phyloP scores from a whole-genome alignment of 2,888 invertebrate species.

The Trichacis sp. region DNA sequence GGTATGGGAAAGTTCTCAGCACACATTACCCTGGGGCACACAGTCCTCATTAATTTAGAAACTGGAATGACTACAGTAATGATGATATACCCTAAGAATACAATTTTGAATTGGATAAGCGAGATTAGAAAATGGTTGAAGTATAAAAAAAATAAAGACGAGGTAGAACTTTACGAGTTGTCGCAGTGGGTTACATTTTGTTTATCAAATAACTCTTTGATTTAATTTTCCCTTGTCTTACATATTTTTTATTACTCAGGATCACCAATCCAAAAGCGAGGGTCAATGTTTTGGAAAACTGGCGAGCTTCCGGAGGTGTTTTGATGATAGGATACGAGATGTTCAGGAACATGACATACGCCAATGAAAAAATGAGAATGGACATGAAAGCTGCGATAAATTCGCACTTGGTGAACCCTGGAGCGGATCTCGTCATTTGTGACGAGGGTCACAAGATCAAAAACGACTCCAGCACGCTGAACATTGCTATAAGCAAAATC shows the following conservation, averaged over 20 bases:
- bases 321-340: conserved; percentile 96
- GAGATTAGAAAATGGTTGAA: conserved; percentile 92
- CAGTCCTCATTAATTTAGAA: conserved; percentile 77
- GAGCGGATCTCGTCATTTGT: conserved; percentile 94
- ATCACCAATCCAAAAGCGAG: conserved; percentile 83
- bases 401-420: conserved; percentile 84
- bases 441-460: conserved; percentile 98
- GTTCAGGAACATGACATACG: conserved; percentile 84
- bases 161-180: conserved; percentile 85
- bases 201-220: neutral
- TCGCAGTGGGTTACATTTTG: conserved; percentile 70
- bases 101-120: conserved; percentile 95
- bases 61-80: conserved; percentile 83
- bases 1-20: too few species aligned
- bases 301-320: conserved; percentile 88
- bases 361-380: conserved; percentile 74
- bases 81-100: conserved; percentile 93
- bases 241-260: conserved; percentile 48
- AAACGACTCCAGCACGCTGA: conserved; percentile 91
- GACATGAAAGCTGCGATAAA: conserved; percentile 80
- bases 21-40: too few species aligned
- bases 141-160: conserved; percentile 73
- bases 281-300: conserved; percentile 80
- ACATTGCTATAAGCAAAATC: conserved; percentile 88
- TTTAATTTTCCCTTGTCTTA: neutral